A percentile compares a stretch with the other conserved stretches of the same genome.
phyloP scores from a whole-genome alignment of 2,888 invertebrate species.

The Timandra comae region DNA sequence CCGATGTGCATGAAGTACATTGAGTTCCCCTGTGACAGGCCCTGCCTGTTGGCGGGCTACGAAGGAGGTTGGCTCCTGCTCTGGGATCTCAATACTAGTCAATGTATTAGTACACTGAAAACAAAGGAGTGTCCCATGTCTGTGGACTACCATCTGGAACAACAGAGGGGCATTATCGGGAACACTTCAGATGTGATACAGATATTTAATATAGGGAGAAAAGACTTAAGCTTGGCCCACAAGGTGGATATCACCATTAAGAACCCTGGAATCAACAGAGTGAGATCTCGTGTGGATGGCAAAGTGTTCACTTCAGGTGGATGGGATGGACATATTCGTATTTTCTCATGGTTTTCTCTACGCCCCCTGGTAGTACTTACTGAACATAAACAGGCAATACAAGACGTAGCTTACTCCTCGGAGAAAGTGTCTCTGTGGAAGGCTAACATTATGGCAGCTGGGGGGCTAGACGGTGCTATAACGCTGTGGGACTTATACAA shows the following conservation, averaged over 20 bases:
- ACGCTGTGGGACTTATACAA: slow-evolving; percentile 90
- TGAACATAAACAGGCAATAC: slow-evolving; percentile 82
- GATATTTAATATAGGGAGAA: slow-evolving; percentile 76
- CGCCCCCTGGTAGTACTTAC: slow-evolving; percentile 83
- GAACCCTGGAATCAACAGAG: slow-evolving; percentile 83
- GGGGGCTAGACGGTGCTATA: slow-evolving; percentile 84
- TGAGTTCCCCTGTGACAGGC: slow-evolving; percentile 65
- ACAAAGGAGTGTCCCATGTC: slow-evolving; percentile 82
- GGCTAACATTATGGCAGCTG: slow-evolving; percentile 86
- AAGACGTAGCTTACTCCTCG: slow-evolving; percentile 83
- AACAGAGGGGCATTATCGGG: slow-evolving; percentile 82
- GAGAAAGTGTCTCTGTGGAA: slow-evolving; percentile 81
- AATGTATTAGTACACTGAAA: slow-evolving; percentile 74
- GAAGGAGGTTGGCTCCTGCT: slow-evolving; percentile 84
- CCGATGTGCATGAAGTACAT: slow-evolving; percentile 79
- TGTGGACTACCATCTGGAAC: slow-evolving; percentile 81
- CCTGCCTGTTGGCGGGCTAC: slow-evolving; percentile 81
- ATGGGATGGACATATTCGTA: slow-evolving; percentile 85
- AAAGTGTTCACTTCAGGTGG: slow-evolving; percentile 85
- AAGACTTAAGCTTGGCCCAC: slow-evolving; percentile 72
- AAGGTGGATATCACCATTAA: slow-evolving; percentile 81
- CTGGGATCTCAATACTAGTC: slow-evolving; percentile 82
- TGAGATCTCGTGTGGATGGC: slow-evolving; percentile 81
- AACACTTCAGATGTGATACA: slow-evolving; percentile 79
- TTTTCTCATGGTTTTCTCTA: slow-evolving; percentile 87